Conservation (phyloP, 2,888 invertebrate genomes). For the Gastracanthus pulcherrimus region DNA sequence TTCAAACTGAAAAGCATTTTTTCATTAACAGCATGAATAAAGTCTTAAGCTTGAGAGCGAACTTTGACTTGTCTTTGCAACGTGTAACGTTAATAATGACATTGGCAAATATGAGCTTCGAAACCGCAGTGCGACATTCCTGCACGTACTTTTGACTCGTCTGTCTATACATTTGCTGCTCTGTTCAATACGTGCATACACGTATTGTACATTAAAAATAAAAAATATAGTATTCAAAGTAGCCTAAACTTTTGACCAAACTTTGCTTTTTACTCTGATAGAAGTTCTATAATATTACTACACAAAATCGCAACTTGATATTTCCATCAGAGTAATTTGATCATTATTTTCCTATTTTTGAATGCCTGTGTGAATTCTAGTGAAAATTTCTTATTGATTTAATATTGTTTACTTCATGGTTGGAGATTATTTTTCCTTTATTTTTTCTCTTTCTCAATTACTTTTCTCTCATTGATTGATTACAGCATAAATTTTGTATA, state of each 20-base stretch:
- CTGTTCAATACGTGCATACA: constrained; percentile 29
- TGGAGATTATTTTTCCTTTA: too few relatives aligned
- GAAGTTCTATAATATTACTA: neutral
- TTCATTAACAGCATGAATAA: constrained; percentile 2
- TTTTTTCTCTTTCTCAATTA: too few relatives aligned
- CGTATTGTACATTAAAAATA: constrained; percentile 13
- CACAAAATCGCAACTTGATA: neutral
- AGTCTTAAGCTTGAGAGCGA: constrained; percentile 1
- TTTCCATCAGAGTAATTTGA: neutral
- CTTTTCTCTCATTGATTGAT: too few relatives aligned
- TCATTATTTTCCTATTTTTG: neutral
- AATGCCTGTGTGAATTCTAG: neutral
- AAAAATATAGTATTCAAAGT: constrained; percentile 7
- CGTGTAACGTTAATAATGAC: constrained; percentile 37
- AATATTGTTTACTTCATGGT: neutral
- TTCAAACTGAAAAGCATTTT: neutral
- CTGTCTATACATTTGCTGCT: constrained; percentile 31
- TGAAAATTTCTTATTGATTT: neutral
- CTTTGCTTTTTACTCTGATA: neutral
- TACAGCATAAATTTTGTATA: too few relatives aligned
- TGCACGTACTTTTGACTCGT: constrained; percentile 57
- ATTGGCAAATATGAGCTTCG: constrained; percentile 49
- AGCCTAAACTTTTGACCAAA: constrained; percentile 20
- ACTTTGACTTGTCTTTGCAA: constrained; percentile 28
- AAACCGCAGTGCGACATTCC: constrained; percentile 37